Conservation (phyloP, 1,140 invertebrate species). For the Drosophila insularis region DNA sequence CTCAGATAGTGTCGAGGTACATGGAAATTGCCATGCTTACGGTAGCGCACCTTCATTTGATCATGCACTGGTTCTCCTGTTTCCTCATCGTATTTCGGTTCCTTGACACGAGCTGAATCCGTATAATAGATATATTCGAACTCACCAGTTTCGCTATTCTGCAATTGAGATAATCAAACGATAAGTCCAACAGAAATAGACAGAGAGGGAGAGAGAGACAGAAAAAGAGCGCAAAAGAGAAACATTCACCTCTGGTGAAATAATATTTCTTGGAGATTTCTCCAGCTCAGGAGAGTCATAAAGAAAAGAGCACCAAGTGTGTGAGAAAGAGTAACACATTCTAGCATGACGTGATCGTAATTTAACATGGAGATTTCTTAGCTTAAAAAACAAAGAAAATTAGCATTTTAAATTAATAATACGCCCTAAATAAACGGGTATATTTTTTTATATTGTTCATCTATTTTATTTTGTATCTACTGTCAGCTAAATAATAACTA, state of each 20-base stretch:
- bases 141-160: constrained; percentile 79
- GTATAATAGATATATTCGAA: constrained; percentile 64
- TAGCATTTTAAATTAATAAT: constrained; percentile 40
- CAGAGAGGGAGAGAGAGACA: neutral
- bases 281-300: no score
- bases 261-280: neutral
- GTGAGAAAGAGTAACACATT: constrained; percentile 1
- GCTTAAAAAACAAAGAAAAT: constrained; percentile 17
- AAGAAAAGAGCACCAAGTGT: neutral
- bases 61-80: constrained; percentile 73
- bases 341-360: constrained; percentile 38
- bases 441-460: neutral
- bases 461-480: no score
- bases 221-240: neutral
- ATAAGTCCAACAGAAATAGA: neutral
- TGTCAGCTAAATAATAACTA: neutral
- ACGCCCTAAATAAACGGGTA: neutral
- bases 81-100: constrained; percentile 66
- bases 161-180: constrained; percentile 23
- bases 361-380: constrained; percentile 18
- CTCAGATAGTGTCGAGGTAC: constrained; percentile 65
- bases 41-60: constrained; percentile 72
- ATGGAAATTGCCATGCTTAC: constrained; percentile 70
- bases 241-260: constrained; percentile 11
- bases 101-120: constrained; percentile 53